Base-by-base conservation (phyloP, 2,797 vertebrate species). In the Coreius guichenoti region DNA sequence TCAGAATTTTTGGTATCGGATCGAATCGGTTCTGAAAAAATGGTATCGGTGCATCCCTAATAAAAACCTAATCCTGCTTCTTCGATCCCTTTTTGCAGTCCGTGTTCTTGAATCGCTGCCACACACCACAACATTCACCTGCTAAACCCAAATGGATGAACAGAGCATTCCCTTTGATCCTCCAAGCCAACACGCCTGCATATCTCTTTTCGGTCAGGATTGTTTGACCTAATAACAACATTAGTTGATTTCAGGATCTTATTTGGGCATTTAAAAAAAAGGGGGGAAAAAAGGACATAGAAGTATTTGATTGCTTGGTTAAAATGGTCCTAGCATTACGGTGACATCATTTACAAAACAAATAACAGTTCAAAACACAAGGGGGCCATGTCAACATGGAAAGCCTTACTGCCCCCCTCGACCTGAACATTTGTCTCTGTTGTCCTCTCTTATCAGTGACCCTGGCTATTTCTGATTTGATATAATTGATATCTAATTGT, bases 71-170 rank as follows among this genome's bases (percentile, higher is more conserved):
- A 39, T 54, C 45, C 43, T 36, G 43, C 51, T 45, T 76, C 26
- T 75, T 65, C 17, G 8, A 74, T 75, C 39, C 43, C 29, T 74
- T 65, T 49, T 75, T 51, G 29, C 21, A 67, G 5, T 26, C 58
- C 3, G 2, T 23, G 73, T 78, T 72, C 65, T 58, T 79, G 83
- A 79, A 85, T 72, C 7, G 1, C 47, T 69, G 73, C 61, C 82
- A 78, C 43, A 33, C 63, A 58, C 14, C 63, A 83, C 73, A 83
- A 21, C 36, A 56, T 84, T 56, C 36, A 84, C 33, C 47, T 43
- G 45, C 82, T 68, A 29, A 83, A 83, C 16, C 61, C 73, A 77
- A 68, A 76, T 77, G 33, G 12, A 65, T 76, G 72, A 67, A 67
- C 29, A 39, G 21, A 76, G 36, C 6, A 4, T 8, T 54, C 45